phyloP scores from a whole-genome alignment of 2,797 vertebrate genomes.

The Syndactyla subalaris region DNA sequence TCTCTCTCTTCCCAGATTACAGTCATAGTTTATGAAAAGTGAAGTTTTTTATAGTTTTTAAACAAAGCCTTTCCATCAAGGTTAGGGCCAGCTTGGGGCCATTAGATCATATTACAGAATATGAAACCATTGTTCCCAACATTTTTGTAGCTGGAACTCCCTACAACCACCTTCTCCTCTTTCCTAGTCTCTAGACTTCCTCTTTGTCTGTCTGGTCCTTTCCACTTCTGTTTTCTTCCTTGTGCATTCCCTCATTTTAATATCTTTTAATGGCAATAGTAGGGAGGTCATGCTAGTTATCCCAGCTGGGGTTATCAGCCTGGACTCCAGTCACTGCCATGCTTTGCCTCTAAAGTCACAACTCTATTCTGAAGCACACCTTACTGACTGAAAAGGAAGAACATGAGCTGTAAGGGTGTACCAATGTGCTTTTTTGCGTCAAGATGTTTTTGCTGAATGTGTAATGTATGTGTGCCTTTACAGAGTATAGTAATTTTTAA shows the following conservation, averaged over 20 bases:
- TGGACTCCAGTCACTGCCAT: neutral
- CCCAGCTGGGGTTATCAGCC: neutral
- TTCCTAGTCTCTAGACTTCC: neutral
- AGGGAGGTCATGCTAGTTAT: neutral
- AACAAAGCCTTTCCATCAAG: neutral
- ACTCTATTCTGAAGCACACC: neutral
- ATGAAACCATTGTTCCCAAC: neutral
- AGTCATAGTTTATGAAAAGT: neutral
- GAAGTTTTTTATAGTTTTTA: neutral
- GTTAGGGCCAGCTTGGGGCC: neutral
- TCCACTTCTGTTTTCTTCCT: neutral
- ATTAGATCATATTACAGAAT: neutral
- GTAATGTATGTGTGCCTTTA: neutral
- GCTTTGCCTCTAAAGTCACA: neutral
- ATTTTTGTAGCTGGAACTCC: neutral
- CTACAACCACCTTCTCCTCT: neutral
- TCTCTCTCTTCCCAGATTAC: neutral
- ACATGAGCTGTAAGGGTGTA: neutral
- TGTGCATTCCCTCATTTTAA: neutral
- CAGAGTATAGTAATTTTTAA: neutral
- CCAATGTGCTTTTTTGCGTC: neutral
- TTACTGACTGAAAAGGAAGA: neutral
- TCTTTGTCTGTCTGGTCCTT: neutral
- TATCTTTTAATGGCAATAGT: neutral
- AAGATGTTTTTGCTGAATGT: neutral